A percentile compares a stretch with the other conserved stretches of the same genome.
phyloP scores from a whole-genome alignment of 2,113 vertebrate species.

The Boleophthalmus pectinirostris region DNA sequence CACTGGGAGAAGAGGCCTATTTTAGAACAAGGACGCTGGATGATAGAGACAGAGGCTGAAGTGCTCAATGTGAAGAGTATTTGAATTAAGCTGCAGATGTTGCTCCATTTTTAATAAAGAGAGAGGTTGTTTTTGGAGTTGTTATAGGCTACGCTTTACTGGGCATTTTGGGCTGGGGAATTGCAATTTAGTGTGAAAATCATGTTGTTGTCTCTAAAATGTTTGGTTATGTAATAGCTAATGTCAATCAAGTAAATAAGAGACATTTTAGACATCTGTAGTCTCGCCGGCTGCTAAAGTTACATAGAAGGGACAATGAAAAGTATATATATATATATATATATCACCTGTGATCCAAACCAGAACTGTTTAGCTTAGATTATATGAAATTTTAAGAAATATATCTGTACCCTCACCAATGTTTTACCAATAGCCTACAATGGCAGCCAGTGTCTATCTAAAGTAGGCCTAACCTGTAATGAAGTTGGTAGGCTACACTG shows the following conservation, averaged over 20 bases:
- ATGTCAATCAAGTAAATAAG: not conserved
- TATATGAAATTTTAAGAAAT: too few species aligned
- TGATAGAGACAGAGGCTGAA: slow-evolving; percentile 21
- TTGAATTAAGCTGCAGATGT: slow-evolving; percentile 1
- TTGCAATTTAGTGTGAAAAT: not conserved
- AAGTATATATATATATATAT: not conserved
- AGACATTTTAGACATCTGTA: not conserved
- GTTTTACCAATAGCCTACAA: too few species aligned
- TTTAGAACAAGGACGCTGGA: slow-evolving; percentile 26
- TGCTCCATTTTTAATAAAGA: not conserved
- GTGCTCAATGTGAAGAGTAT: slow-evolving; percentile 20
- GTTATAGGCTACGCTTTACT: not conserved
- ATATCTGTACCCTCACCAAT: too few species aligned
- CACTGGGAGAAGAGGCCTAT: slow-evolving; percentile 14
- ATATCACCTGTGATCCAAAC: too few species aligned
- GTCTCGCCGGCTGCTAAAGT: too few species aligned
- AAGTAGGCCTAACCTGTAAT: not conserved
- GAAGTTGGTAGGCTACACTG: not conserved
- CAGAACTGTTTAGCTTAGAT: too few species aligned
- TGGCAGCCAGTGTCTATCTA: not conserved
- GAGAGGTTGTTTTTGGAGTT: not conserved
- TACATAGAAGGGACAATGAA: not conserved
- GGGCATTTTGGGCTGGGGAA: not conserved
- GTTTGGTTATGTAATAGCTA: not conserved
- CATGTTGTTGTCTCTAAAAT: not conserved